Evolutionary conservation across 2,888 invertebrate genomes (phyloP), one percentile per base, ranked within the genome.

Genomic region (Megalurothrips usitatus): DNA sequence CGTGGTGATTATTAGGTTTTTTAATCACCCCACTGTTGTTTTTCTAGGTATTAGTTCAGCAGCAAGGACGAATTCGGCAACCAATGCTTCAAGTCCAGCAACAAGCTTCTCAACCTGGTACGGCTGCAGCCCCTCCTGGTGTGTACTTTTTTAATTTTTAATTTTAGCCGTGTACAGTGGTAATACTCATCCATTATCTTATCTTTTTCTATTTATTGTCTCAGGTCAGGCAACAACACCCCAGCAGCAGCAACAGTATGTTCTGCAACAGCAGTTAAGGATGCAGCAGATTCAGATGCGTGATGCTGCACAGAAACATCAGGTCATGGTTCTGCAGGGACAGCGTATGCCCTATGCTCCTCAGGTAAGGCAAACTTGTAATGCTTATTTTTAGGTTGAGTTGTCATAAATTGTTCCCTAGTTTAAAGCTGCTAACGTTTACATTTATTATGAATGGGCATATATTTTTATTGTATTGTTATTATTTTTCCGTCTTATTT

Each of bases 221-320:
- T 34, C 26, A 48, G 81, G 68, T 48, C 26, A 82, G 82, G 68
- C 83, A 82, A 81, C 83, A 82, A 58, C 52, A 82, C n/a, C 90
- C 91, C 83, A 92, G 93, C 84, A 84, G 23, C 82, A 82, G 47
- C 83, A 83, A 78, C 84, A 84, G 75, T 26, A 47, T 19, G 68
- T 80, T 34, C 83, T 84, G 79, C 82, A 82, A 43, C 82, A 81
- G 48, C 81, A 80, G 23, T 82, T 78, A n/a, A 75, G 68, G 49
- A 47, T 49, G 43, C 81, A 82, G 52, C 80, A 81, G 49, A 52
- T 48, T 17, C 80, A 81, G 26, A 79, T 68, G 48, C 82, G 63
- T 43, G 68, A 75, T 26, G 23, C 23, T 26, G 68, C 68, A 23
- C 68, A 75, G 12, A 75, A 75, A 26, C 68, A 75, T 75, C 68